A percentile compares a stretch with the other conserved stretches of the same genome.
These are phyloP conservation scores for Champsocephalus esox DNA, from an alignment of 2,797 vertebrate species.

Conservation along the genomic window DNA sequence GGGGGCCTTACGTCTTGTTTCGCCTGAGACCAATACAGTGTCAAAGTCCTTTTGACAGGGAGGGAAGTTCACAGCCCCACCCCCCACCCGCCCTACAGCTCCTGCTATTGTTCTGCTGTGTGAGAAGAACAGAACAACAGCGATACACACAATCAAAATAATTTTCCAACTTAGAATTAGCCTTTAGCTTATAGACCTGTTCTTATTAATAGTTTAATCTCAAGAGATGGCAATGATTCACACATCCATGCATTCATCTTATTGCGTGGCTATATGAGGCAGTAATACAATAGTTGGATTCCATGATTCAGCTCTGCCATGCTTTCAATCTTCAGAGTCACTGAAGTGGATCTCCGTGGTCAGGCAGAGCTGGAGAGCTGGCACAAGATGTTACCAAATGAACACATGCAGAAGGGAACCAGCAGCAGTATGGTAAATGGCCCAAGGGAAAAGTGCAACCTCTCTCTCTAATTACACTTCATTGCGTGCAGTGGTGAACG, in stretches of 20 bases:
- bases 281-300: conserved; percentile 20
- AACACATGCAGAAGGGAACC: conserved; percentile 59
- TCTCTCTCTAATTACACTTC: conserved; percentile 74
- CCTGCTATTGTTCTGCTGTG: conserved; percentile 19
- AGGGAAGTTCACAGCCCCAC: conserved; percentile 56
- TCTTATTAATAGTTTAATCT: conserved; percentile 8
- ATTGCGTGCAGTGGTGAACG: conserved; percentile 60
- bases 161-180: neutral
- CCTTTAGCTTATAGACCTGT: neutral
- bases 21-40: conserved; percentile 64
- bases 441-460: conserved; percentile 61
- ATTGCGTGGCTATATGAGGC: neutral
- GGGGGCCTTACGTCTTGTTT: conserved; percentile 68
- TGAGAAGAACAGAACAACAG: conserved; percentile 28
- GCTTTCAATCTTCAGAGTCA: conserved; percentile 32
- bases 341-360: conserved; percentile 58
- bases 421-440: conserved; percentile 62
- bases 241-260: neutral
- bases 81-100: conserved; percentile 35
- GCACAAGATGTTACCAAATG: conserved; percentile 61
- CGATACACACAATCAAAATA: conserved; percentile 10
- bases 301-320: conserved; percentile 2
- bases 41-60: conserved; percentile 70
- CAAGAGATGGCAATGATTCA: conserved; percentile 22
- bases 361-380: conserved; percentile 28